These are phyloP conservation scores for Diarsia rubi DNA, from an alignment of 2,888 invertebrate genomes.

Conservation along the genomic window DNA sequence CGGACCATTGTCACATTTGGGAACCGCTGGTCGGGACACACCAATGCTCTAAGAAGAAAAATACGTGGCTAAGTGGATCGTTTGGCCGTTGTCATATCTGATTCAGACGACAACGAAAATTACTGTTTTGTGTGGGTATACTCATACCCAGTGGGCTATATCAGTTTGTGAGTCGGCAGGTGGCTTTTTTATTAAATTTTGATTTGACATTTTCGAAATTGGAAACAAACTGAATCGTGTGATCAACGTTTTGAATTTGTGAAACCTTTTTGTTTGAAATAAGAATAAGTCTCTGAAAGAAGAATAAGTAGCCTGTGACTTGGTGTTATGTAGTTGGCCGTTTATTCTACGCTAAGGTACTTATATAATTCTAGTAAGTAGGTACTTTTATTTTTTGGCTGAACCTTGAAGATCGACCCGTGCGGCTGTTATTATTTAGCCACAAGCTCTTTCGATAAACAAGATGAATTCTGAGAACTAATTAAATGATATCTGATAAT, in stretches of 20 bases:
- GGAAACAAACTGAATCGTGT: too few relatives aligned
- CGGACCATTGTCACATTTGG: neutral
- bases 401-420: neutral
- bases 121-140: slow-evolving; percentile 34
- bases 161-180: neutral
- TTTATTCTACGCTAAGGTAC: too few relatives aligned
- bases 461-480: neutral
- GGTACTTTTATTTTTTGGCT: too few relatives aligned
- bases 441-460: neutral
- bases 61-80: slow-evolving; percentile 43
- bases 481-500: slow-evolving; percentile 5
- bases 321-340: too few relatives aligned
- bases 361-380: too few relatives aligned
- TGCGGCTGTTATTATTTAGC: neutral
- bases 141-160: neutral
- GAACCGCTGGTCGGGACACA: neutral
- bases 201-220: too few relatives aligned
- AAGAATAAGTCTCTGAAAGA: too few relatives aligned
- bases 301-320: too few relatives aligned
- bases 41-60: slow-evolving; percentile 43
- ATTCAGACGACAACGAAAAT: slow-evolving; percentile 55
- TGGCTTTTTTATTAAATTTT: neutral
- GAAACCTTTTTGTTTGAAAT: too few relatives aligned
- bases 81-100: slow-evolving; percentile 41
- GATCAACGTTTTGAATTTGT: too few relatives aligned